Evolutionary conservation across 2,113 vertebrate species (phyloP).

Genomic region (Halcyon malimbica): DNA sequence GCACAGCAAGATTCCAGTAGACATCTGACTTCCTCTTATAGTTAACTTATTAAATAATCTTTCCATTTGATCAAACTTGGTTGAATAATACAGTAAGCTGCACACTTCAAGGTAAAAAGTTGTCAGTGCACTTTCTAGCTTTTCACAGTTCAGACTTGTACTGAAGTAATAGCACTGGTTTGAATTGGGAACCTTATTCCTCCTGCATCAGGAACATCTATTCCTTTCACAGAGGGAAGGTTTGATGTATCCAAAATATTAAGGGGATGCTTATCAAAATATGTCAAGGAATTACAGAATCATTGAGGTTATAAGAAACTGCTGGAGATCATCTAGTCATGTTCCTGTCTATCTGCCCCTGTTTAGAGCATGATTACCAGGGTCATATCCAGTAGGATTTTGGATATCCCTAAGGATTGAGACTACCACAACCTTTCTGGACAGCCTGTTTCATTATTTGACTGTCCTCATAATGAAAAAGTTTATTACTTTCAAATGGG

Average conservation of each 20-base stretch:
- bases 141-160: background rate
- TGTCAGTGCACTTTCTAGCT: background rate
- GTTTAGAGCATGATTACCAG: background rate
- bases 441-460: background rate
- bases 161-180: background rate
- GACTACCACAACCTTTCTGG: background rate
- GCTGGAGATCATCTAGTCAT: background rate
- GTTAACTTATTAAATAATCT: background rate
- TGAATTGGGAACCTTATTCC: background rate
- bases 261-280: background rate
- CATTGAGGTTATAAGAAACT: background rate
- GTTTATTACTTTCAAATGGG: fast-evolving
- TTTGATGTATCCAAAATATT: background rate
- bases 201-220: fast-evolving
- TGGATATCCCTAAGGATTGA: background rate
- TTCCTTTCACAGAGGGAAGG: background rate
- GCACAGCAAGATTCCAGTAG: background rate
- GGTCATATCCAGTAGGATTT: background rate
- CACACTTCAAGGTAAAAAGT: background rate
- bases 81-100: background rate
- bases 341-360: background rate
- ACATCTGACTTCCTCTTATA: background rate
- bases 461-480: background rate
- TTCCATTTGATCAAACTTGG: background rate
- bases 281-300: background rate